Evolutionary conservation across 2,113 vertebrate genomes (phyloP).

Genomic region (Falco punctatus): DNA sequence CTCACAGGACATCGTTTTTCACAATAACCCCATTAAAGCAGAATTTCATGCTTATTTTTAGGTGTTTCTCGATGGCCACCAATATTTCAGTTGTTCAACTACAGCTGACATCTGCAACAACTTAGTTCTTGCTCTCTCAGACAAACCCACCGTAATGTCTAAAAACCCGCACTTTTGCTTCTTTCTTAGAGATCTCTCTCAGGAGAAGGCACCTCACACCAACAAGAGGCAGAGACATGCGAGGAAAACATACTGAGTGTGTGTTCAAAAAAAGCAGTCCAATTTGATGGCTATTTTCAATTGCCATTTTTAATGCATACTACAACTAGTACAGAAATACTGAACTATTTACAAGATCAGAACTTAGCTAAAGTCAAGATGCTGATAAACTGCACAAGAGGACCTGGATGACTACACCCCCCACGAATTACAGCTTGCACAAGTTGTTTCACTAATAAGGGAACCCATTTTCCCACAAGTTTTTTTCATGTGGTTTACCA

Average conservation of each 20-base stretch:
- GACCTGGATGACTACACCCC: too few relatives aligned
- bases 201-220: not conserved
- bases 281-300: not conserved
- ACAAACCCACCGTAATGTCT: not conserved
- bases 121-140: not conserved
- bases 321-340: not conserved
- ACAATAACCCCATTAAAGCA: not conserved
- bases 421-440: not conserved
- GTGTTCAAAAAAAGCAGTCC: not conserved
- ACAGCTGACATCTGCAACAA: not conserved
- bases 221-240: not conserved
- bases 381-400: not conserved
- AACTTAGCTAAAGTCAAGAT: not conserved
- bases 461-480: not conserved
- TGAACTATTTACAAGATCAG: not conserved
- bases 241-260: not conserved
- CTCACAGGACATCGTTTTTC: fast-evolving
- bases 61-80: not conserved
- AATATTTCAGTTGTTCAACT: not conserved
- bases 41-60: not conserved
- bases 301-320: not conserved
- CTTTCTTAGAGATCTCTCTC: not conserved
- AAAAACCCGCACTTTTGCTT: not conserved
- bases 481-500: not conserved
- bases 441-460: not conserved